Percentiles rank a stretch among this genome's conserved stretches.
These are phyloP conservation scores for Eulithis testata DNA, from an alignment of 2,888 invertebrate species.

Conservation along the genomic window DNA sequence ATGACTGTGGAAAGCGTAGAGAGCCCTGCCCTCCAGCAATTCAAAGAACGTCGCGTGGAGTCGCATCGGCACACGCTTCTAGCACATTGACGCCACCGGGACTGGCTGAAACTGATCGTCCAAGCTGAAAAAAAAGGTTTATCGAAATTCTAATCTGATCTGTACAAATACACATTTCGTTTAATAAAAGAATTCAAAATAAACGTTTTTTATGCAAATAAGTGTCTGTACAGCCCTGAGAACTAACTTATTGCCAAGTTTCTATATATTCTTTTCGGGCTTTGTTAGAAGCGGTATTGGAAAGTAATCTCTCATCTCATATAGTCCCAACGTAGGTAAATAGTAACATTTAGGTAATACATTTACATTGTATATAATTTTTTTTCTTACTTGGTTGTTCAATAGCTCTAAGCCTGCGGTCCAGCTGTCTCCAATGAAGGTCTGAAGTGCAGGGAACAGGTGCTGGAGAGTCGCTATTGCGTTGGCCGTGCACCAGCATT, in stretches of 20 bases:
- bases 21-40: constrained; percentile 88
- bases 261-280: no score
- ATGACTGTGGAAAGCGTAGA: constrained; percentile 85
- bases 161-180: no score
- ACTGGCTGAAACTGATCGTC: constrained; percentile 84
- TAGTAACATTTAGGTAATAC: no score
- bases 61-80: constrained; percentile 87
- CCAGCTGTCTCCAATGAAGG: constrained; percentile 82
- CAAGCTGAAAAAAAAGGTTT: constrained; percentile 80
- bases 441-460: constrained; percentile 63
- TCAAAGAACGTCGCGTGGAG: constrained; percentile 86
- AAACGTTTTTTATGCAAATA: no score
- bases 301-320: no score
- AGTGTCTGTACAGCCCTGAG: no score
- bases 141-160: no score
- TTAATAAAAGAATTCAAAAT: no score
- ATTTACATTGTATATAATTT: no score
- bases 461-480: constrained; percentile 45
- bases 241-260: no score
- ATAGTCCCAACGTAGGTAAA: no score
- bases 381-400: constrained; percentile 86
- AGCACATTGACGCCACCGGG: constrained; percentile 86
- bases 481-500: constrained; percentile 60
- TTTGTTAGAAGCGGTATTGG: no score
- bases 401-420: constrained; percentile 86